Evolutionary conservation across 1,140 invertebrate species (phyloP).

Genomic region (Drosophila sechellia): DNA sequence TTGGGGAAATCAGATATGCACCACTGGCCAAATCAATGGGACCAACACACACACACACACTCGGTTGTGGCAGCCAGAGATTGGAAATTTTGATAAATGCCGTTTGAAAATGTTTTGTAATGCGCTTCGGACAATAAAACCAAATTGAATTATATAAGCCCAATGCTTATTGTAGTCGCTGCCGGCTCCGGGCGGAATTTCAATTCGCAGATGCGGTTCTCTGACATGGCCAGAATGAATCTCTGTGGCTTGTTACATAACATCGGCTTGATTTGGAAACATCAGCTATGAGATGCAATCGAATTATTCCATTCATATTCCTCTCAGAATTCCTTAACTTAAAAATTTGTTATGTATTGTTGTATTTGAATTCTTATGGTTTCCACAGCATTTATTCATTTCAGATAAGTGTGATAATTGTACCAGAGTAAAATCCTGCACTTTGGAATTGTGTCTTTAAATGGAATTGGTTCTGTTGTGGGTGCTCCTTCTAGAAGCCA

Average conservation of each 20-base stretch:
- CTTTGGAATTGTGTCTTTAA: too few species aligned
- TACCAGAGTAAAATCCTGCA: background rate
- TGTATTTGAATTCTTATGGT: background rate
- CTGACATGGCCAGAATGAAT: constrained; percentile 6
- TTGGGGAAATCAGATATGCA: constrained; percentile 53
- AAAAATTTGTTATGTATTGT: background rate
- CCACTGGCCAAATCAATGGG: constrained; percentile 65
- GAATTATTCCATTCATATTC: background rate
- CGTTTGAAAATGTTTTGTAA: constrained; percentile 66
- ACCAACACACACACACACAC: constrained; percentile 15
- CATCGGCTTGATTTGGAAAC: background rate
- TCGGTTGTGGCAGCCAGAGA: constrained; percentile 32
- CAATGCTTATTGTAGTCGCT: constrained; percentile 32
- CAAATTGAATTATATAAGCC: constrained; percentile 69
- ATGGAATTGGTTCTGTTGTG: constrained; percentile 5
- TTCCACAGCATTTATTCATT: too few species aligned
- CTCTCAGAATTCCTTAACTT: background rate
- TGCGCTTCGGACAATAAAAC: constrained; percentile 62
- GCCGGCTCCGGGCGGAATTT: constrained; percentile 16
- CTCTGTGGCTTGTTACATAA: background rate
- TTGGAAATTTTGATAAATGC: constrained; percentile 68
- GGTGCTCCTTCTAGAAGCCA: background rate
- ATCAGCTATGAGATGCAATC: background rate
- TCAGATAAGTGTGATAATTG: background rate
- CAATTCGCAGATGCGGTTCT: constrained; percentile 27